phyloP scores from a whole-genome alignment of 2,797 vertebrate genomes.

The Sebastiscus tertius region DNA sequence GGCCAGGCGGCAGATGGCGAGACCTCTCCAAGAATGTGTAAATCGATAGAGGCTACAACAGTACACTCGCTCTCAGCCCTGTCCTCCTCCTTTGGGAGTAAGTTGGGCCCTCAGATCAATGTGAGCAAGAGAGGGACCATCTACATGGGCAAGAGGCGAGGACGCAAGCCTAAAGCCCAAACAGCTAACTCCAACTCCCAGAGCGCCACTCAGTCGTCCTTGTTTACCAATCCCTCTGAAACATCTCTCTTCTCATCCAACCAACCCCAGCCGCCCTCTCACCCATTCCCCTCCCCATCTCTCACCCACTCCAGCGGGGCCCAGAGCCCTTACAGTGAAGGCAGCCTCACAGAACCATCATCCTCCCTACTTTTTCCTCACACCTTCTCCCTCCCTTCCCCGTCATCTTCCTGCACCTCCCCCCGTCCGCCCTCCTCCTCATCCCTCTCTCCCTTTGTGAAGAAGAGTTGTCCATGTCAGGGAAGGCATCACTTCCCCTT shows the following conservation, averaged over 20 bases:
- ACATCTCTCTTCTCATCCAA: constrained; percentile 73
- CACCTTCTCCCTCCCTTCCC: constrained; percentile 79
- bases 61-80: constrained; percentile 88
- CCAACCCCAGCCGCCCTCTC: constrained; percentile 81
- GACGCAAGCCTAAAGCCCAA: constrained; percentile 93
- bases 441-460: constrained; percentile 88
- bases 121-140: constrained; percentile 99
- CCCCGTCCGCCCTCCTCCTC: constrained; percentile 76
- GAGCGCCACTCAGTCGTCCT: constrained; percentile 49
- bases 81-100: constrained; percentile 93
- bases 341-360: constrained; percentile 89
- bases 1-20: constrained; percentile 55
- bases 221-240: constrained; percentile 71
- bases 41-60: constrained; percentile 66
- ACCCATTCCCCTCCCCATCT: constrained; percentile 89
- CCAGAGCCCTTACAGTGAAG: constrained; percentile 93
- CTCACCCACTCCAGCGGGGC: constrained; percentile 89
- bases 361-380: constrained; percentile 78
- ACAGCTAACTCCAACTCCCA: constrained; percentile 50
- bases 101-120: constrained; percentile 96
- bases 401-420: constrained; percentile 79
- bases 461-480: constrained; percentile 90
- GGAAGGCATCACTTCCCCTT: constrained; percentile 85
- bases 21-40: constrained; percentile 57
- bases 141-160: constrained; percentile 98